Conservation (phyloP, 2,888 invertebrate species). For the Odontocerum albicorne region DNA sequence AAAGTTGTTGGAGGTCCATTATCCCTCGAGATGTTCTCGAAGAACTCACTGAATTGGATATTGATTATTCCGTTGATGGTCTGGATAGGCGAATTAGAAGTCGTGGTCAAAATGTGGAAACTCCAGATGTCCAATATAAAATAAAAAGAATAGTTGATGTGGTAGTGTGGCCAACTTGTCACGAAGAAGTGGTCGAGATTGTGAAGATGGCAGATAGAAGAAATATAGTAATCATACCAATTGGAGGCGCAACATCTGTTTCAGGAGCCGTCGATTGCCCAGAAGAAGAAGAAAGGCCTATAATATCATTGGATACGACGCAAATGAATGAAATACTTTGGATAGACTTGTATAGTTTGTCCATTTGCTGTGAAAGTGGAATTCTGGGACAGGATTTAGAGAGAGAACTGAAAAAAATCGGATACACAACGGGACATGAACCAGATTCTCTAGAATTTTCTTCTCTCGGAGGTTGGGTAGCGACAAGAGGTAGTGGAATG, state of each 20-base stretch:
- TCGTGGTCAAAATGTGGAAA: slow-evolving; percentile 94
- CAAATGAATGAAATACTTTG: slow-evolving; percentile 95
- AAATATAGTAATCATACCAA: slow-evolving; percentile 86
- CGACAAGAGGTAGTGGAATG: slow-evolving; percentile 97
- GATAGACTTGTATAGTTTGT: slow-evolving; percentile 84
- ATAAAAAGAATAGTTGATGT: slow-evolving; percentile 90
- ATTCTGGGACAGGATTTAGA: slow-evolving; percentile 95
- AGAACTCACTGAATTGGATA: slow-evolving; percentile 56
- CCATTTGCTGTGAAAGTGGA: slow-evolving; percentile 84
- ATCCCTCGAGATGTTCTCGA: slow-evolving; percentile 62
- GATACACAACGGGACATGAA: slow-evolving; percentile 93
- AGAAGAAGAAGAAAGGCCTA: slow-evolving; percentile 71
- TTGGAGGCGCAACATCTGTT: slow-evolving; percentile 93
- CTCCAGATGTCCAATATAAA: slow-evolving; percentile 74
- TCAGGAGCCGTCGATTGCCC: slow-evolving; percentile 89
- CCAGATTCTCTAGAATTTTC: slow-evolving; percentile 99
- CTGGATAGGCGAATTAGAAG: slow-evolving; percentile 84
- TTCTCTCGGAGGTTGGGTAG: slow-evolving; percentile 96
- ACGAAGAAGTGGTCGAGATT: slow-evolving; percentile 82
- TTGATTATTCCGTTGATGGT: slow-evolving; percentile 71
- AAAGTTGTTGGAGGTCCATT: slow-evolving; percentile 64
- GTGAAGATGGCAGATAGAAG: slow-evolving; percentile 74
- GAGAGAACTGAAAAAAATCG: slow-evolving; percentile 72
- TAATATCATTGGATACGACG: slow-evolving; percentile 89
- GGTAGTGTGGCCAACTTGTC: slow-evolving; percentile 87